Evolutionary conservation across 2,888 invertebrate species (phyloP), one percentile per base, ranked within the genome.

Genomic region (Athalia cordata): DNA sequence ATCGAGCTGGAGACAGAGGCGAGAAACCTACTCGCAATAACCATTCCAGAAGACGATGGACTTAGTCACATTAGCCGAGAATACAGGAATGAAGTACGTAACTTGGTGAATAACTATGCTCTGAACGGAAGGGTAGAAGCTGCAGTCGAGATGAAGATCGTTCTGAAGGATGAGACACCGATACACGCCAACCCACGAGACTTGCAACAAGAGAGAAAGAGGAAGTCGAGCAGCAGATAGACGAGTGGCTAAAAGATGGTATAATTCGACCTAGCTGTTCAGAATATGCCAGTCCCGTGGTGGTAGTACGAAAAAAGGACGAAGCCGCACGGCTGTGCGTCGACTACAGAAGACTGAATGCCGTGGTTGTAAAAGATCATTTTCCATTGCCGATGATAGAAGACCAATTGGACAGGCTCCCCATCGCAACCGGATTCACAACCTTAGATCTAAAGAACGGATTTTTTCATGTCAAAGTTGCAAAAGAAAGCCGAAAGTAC

Each of bases 121-220:
- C 78, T 78, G 5, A 49, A 29, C 3, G 50, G 47, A 59, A 57
- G 50, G 9, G 43, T 50, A 59, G 55, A 70, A 11, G 55, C 66
- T 0, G 7, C 47, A 43, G 61, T 78, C 7, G 59, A 80, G n/a
- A 75, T 66, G 45, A 78, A 57, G 47, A 80, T 80, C 4, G 9
- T 80, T n/a, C 52, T 78, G 7, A 61, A 62, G 4, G 59, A 57
- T 29, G 80, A 78, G 11, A 59, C 5, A 6, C 78, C 80, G n/a
- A 65, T 80, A 5, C 29, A 13, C 66, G 5, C 55, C 15, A n/a
- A 49, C 6, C 70, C 70, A 29, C 70, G 70, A 29, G 70, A 70
- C 59, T 70, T 4, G 9, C 70, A 8, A 9, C 70, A 11, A 3
- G 0, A 7, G 57, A 70, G 45, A 57, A 29, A n/a, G 5, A 59